phyloP scores from a whole-genome alignment of 2,888 invertebrate species.

The Trissolcus brochymenae region DNA sequence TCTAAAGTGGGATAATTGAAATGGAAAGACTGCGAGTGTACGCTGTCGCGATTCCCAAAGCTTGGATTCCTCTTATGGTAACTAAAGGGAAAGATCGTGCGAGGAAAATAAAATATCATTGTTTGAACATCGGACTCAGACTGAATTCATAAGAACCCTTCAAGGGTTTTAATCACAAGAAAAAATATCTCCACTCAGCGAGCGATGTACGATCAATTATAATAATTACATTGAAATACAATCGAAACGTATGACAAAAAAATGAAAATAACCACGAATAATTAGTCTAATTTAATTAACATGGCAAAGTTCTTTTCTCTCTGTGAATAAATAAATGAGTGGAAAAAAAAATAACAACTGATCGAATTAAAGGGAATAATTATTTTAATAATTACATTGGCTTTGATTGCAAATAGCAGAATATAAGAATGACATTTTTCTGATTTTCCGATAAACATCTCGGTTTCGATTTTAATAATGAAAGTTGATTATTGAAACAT shows the following conservation, averaged over 20 bases:
- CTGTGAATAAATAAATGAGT: not conserved
- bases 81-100: slow-evolving; percentile 33
- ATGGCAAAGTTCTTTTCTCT: no score
- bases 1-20: slow-evolving; percentile 71
- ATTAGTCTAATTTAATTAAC: no score
- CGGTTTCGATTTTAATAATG: not conserved
- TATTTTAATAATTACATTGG: not conserved
- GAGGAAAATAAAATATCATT: slow-evolving; percentile 39
- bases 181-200: not conserved
- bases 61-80: slow-evolving; percentile 46
- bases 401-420: no score
- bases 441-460: slow-evolving; percentile 2
- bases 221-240: not conserved
- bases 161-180: not conserved
- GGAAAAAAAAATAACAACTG: no score
- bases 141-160: slow-evolving; percentile 4
- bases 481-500: not conserved
- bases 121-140: slow-evolving; percentile 21
- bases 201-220: not conserved
- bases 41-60: slow-evolving; percentile 53
- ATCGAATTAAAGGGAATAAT: not conserved
- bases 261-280: no score
- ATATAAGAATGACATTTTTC: no score
- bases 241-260: no score
- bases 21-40: slow-evolving; percentile 61